A percentile compares a stretch with the other conserved stretches of the same genome.
These are phyloP conservation scores for Dendroctonus ponderosae DNA, from an alignment of 1,140 invertebrate genomes.

Conservation along the genomic window DNA sequence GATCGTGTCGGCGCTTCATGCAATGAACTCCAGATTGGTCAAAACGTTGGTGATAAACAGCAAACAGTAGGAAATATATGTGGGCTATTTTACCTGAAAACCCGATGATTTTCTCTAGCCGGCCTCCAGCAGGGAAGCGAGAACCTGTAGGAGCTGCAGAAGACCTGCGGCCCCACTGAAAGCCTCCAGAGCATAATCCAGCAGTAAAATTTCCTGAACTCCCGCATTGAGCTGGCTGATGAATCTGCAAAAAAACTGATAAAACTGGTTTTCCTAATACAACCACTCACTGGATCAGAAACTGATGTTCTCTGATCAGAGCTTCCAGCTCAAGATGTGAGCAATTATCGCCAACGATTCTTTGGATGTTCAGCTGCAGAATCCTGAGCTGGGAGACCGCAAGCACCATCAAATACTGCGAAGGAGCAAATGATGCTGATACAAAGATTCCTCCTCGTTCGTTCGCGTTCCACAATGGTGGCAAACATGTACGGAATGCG, in stretches of 20 bases:
- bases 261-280: not conserved
- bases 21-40: not conserved
- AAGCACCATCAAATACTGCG: conserved; percentile 7
- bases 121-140: not conserved
- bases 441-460: conserved; percentile 7
- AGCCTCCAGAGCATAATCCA: conserved; percentile 6
- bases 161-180: conserved; percentile 12
- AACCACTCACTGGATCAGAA: conserved; percentile 15
- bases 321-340: not conserved
- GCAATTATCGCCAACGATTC: not conserved
- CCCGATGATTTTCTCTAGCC: not conserved
- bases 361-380: conserved; percentile 2
- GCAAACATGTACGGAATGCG: conserved; percentile 10
- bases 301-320: conserved; percentile 12
- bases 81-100: conserved; percentile 4
- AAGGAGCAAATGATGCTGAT: not conserved
- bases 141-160: conserved; percentile 5
- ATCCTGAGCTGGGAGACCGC: conserved; percentile 8
- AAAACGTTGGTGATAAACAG: not conserved
- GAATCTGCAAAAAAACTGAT: not conserved
- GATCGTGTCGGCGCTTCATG: conserved; percentile 4
- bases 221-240: not conserved
- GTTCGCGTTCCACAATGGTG: not conserved
- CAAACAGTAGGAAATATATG: conserved; percentile 5
- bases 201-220: conserved; percentile 2